These are phyloP conservation scores for Diogma glabrata DNA, from an alignment of 2,888 invertebrate genomes.

Conservation along the genomic window DNA sequence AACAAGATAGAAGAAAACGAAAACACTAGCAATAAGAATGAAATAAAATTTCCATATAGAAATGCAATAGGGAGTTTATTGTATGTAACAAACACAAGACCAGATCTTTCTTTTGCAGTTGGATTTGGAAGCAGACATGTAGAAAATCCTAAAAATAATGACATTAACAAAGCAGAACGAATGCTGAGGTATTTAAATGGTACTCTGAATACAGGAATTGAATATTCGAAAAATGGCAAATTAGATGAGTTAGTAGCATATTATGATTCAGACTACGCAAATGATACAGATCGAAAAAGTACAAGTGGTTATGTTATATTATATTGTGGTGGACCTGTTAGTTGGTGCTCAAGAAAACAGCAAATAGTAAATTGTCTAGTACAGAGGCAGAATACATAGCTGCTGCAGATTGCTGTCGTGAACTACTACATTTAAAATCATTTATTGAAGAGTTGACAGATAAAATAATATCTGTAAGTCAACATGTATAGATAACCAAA, in stretches of 20 bases:
- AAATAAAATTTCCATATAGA: not conserved
- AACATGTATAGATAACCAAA: not conserved
- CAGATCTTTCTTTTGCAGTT: not conserved
- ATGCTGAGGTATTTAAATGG: not conserved
- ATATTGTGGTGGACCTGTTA: slow-evolving; percentile 12
- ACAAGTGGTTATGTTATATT: slow-evolving; percentile 15
- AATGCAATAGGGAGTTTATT: not conserved
- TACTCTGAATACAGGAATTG: not conserved
- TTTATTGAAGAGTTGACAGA: not conserved
- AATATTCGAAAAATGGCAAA: not conserved
- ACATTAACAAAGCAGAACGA: not conserved
- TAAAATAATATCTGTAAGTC: not conserved
- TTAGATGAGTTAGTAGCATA: not conserved
- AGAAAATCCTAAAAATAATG: not conserved
- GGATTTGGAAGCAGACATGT: not conserved
- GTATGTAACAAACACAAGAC: not conserved
- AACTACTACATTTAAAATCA: not conserved
- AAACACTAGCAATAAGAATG: not conserved
- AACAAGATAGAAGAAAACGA: not conserved
- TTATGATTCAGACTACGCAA: not conserved
- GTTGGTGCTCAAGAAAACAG: slow-evolving; percentile 16
- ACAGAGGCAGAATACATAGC: slow-evolving; percentile 15
- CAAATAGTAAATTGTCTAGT: slow-evolving; percentile 14
- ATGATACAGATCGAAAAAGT: slow-evolving; percentile 16
- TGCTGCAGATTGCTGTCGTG: not conserved